These are phyloP conservation scores for Sacculina carcini DNA, from an alignment of 2,888 invertebrate genomes.

Conservation along the genomic window DNA sequence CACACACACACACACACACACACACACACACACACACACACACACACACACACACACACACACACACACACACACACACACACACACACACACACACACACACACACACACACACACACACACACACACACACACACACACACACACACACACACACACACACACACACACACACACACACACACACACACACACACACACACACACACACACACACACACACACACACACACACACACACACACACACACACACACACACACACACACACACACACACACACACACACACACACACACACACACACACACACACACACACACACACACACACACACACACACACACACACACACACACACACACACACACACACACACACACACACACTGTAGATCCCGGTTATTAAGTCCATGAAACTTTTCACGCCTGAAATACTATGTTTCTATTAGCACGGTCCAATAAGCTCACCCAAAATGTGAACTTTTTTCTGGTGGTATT, in stretches of 20 bases:
- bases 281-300: background rate
- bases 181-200: background rate
- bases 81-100: background rate
- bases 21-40: background rate
- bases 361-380: background rate
- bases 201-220: background rate
- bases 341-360: background rate
- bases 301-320: background rate
- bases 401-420: background rate
- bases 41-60: background rate
- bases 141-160: background rate
- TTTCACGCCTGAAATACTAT: too few species aligned
- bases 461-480: too few species aligned
- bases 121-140: background rate
- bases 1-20: slow-evolving; percentile 1
- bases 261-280: background rate
- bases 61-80: background rate
- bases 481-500: too few species aligned
- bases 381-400: too few species aligned
- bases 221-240: background rate
- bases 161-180: background rate
- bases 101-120: background rate
- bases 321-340: background rate
- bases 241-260: background rate
- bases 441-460: too few species aligned